These are phyloP conservation scores for Ladona fulva DNA, from an alignment of 1,140 invertebrate genomes.

Conservation along the genomic window DNA sequence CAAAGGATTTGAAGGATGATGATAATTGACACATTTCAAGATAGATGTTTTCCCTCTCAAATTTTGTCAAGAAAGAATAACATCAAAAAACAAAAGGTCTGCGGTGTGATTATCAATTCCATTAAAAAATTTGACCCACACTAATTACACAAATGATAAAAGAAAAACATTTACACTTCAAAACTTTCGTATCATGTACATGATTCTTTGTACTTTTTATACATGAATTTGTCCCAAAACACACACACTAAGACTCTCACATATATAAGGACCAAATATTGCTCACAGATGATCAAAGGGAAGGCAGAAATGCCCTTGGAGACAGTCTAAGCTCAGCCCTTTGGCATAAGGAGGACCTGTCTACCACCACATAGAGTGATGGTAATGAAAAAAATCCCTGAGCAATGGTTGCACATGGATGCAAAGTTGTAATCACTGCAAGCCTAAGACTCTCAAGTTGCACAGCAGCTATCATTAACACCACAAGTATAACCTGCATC, in stretches of 20 bases:
- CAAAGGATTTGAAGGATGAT: background rate
- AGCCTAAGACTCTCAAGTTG: background rate
- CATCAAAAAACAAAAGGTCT: background rate
- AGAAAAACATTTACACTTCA: background rate
- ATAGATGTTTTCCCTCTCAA: background rate
- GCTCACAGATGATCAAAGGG: background rate
- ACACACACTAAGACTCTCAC: background rate
- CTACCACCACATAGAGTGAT: background rate
- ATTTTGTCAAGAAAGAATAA: background rate
- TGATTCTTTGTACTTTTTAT: background rate
- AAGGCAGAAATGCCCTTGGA: background rate
- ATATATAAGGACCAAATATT: background rate
- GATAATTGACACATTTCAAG: background rate
- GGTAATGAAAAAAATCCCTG: background rate
- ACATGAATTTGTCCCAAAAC: background rate
- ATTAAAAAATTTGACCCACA: background rate
- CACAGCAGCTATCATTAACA: conserved; percentile 9
- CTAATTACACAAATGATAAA: background rate
- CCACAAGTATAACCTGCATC: background rate
- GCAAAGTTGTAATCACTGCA: background rate
- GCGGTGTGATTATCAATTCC: background rate
- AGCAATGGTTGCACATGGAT: background rate
- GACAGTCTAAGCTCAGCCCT: background rate
- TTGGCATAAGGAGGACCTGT: background rate
- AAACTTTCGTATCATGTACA: background rate